Evolutionary conservation across 1,140 invertebrate species (phyloP).

Genomic region (Acromyrmex heyeri): DNA sequence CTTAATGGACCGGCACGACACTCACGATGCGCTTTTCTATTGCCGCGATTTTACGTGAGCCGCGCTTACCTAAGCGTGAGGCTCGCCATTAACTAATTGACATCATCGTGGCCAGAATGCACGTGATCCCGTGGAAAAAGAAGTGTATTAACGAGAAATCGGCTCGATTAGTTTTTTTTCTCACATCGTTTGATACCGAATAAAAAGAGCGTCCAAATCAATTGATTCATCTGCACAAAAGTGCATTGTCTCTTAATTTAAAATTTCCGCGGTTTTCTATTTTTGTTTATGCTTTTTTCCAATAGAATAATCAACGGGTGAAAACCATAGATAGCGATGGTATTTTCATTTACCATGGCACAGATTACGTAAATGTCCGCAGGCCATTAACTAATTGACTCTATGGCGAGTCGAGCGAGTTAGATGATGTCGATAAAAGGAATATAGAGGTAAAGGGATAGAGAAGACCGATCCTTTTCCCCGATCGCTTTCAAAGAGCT

Average conservation of each 20-base stretch:
- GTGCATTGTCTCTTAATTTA: background rate
- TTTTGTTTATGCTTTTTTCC: background rate
- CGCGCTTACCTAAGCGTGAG: constrained; percentile 36
- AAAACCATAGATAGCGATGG: background rate
- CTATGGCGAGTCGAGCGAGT: constrained; percentile 25
- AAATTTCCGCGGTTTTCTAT: constrained; percentile 1
- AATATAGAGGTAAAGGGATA: constrained; percentile 14
- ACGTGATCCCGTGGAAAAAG: constrained; percentile 22
- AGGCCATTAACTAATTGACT: constrained; percentile 59
- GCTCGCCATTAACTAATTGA: constrained; percentile 73
- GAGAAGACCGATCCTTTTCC: constrained; percentile 26
- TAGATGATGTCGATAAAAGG: constrained; percentile 49
- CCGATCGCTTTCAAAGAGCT: constrained; percentile 46
- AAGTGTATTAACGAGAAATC: constrained; percentile 44
- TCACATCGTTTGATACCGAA: background rate
- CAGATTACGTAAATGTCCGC: constrained; percentile 45
- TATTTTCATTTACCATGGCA: constrained; percentile 51
- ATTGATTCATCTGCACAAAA: background rate
- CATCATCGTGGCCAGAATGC: constrained; percentile 40
- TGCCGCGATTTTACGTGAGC: constrained; percentile 62
- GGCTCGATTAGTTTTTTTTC: background rate
- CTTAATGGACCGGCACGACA: constrained; percentile 74
- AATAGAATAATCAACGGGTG: constrained; percentile 10
- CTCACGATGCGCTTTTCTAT: constrained; percentile 61
- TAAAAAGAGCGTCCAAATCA: constrained; percentile 12